Percentiles rank a stretch among this genome's conserved stretches.
These are phyloP conservation scores for Drosophila mettleri DNA, from an alignment of 2,888 invertebrate genomes.

Conservation along the genomic window DNA sequence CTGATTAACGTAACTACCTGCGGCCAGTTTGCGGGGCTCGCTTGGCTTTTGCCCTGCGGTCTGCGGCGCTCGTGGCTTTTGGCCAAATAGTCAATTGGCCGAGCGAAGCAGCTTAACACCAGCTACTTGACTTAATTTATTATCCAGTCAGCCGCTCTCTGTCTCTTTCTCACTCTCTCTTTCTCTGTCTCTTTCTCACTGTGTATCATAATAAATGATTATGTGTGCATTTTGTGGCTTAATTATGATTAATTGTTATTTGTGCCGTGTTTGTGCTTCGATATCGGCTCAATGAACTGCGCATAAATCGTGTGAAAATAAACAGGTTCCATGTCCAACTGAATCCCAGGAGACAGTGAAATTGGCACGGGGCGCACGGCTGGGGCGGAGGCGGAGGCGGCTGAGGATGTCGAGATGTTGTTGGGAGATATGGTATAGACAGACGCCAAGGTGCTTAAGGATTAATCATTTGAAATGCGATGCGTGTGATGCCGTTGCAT, in stretches of 20 bases:
- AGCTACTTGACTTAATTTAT: slow-evolving; percentile 59
- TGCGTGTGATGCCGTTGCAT: not conserved
- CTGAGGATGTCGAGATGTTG: slow-evolving; percentile 10
- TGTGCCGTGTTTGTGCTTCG: slow-evolving; percentile 51
- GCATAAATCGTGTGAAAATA: slow-evolving; percentile 45
- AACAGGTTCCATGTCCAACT: slow-evolving; percentile 19
- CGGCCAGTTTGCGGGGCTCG: slow-evolving; percentile 39
- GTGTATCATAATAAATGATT: slow-evolving; percentile 53
- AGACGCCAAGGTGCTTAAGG: slow-evolving; percentile 19
- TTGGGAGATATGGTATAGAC: not conserved
- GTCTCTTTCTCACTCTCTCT: not conserved
- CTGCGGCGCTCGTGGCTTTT: slow-evolving; percentile 22
- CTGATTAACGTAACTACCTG: slow-evolving; percentile 66
- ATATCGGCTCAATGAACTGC: slow-evolving; percentile 61
- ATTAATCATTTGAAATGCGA: slow-evolving; percentile 1
- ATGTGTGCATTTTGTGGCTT: slow-evolving; percentile 66
- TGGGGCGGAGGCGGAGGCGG: not conserved
- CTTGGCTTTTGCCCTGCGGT: slow-evolving; percentile 31
- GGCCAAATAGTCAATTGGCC: slow-evolving; percentile 48
- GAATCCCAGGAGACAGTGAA: slow-evolving; percentile 11
- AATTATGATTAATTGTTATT: slow-evolving; percentile 77
- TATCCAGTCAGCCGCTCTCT: slow-evolving; percentile 27
- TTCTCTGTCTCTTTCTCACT: not conserved
- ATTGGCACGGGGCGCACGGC: not conserved
- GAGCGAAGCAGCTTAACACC: slow-evolving; percentile 43